Conservation (phyloP, 2,888 invertebrate genomes). For the Rhagonycha lutea region DNA sequence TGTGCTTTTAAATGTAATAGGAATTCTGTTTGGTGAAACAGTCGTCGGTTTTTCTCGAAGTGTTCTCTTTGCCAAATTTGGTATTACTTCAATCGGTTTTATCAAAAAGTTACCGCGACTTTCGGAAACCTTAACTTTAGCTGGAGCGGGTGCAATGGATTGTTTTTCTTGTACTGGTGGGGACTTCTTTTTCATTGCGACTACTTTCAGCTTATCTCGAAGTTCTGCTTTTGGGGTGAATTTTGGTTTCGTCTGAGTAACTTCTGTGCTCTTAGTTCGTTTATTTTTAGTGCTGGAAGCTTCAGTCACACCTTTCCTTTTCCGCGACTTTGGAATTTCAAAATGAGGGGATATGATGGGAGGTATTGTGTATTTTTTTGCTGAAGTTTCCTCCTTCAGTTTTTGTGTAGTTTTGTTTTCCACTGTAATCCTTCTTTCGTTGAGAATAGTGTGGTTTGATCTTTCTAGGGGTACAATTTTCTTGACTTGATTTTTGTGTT, state of each 20-base stretch:
- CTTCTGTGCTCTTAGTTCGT: conserved; percentile 1
- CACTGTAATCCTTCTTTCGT: not conserved
- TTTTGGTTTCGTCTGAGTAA: not conserved
- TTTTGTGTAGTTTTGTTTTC: not conserved
- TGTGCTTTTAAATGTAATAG: not conserved
- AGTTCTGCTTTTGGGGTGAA: conserved; percentile 49
- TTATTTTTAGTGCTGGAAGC: conserved; percentile 13
- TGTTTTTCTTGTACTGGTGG: conserved; percentile 37
- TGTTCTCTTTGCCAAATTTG: not conserved
- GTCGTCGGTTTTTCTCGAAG: not conserved
- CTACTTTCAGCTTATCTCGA: conserved; percentile 58
- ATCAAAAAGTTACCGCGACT: conserved; percentile 34
- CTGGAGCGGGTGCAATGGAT: conserved; percentile 42
- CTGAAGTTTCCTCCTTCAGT: not conserved
- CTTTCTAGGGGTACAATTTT: not conserved
- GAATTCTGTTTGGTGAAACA: not conserved
- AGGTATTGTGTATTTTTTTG: conserved; percentile 32
- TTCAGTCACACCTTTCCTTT: not conserved
- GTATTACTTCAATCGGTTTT: conserved; percentile 22
- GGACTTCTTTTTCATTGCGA: conserved; percentile 52
- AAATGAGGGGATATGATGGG: conserved; percentile 40
- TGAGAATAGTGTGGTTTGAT: not conserved
- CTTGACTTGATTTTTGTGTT: too few relatives aligned
- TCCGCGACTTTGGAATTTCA: conserved; percentile 16
- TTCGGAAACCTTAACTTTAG: conserved; percentile 45